Percentiles rank a stretch among this genome's conserved stretches.
Evolutionary conservation across 2,113 vertebrate genomes (phyloP).

Genomic region (Osmerus mordax): DNA sequence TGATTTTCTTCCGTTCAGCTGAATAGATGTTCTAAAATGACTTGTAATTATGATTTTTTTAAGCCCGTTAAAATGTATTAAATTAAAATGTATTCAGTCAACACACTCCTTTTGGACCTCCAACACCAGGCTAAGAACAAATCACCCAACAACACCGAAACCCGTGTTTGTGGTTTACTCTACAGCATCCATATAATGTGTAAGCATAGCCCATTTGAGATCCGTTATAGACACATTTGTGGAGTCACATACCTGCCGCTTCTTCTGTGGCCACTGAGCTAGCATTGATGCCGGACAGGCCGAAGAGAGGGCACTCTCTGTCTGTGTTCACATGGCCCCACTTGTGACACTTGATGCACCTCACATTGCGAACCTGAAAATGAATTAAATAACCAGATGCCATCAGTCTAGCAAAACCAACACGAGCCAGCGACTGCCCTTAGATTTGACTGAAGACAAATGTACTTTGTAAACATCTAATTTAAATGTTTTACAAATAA

Average conservation of each 20-base stretch:
- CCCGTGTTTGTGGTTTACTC: background rate
- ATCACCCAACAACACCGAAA: background rate
- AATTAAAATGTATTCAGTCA: too few species aligned
- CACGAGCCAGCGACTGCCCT: too few species aligned
- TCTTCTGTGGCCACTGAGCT: slow-evolving; percentile 87
- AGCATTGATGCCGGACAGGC: slow-evolving; percentile 98
- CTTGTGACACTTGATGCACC: slow-evolving; percentile 98
- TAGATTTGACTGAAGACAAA: too few species aligned
- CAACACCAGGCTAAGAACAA: too few species aligned
- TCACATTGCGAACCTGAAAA: slow-evolving; percentile 92
- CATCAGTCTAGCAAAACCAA: background rate
- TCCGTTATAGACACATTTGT: background rate
- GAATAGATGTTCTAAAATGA: too few species aligned
- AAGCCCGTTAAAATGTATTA: too few species aligned
- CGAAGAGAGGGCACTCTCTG: slow-evolving; percentile 93
- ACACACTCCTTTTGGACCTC: too few species aligned
- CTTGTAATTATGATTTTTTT: too few species aligned
- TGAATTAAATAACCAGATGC: background rate
- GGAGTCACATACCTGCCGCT: slow-evolving; percentile 79
- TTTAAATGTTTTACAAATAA: background rate
- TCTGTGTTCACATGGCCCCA: slow-evolving; percentile 99
- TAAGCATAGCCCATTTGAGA: too few species aligned
- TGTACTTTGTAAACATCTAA: background rate
- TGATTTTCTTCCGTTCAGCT: too few species aligned
- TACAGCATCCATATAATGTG: background rate